Conservation (phyloP, 2,888 invertebrate species). For the Ochropacha duplaris region DNA sequence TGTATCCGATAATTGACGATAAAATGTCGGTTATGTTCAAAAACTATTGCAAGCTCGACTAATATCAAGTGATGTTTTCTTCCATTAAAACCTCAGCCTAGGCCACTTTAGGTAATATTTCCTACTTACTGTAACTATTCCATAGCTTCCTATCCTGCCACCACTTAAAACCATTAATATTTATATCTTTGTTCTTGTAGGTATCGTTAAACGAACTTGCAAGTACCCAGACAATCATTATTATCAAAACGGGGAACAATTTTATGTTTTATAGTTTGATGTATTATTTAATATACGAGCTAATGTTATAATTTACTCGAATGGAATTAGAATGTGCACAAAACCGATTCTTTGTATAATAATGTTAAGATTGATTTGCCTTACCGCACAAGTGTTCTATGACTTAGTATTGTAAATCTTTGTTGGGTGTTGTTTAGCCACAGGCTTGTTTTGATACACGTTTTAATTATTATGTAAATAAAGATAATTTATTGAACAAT, state of each 20-base stretch:
- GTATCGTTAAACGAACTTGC: neutral
- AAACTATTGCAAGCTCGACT: too few species aligned
- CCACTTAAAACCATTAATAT: neutral
- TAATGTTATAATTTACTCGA: neutral
- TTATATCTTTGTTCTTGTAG: neutral
- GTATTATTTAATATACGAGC: neutral
- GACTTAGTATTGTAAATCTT: conserved; percentile 9
- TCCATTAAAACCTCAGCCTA: too few species aligned
- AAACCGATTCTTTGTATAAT: conserved; percentile 1
- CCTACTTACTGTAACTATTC: too few species aligned
- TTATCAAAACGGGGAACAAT: neutral
- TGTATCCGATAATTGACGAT: too few species aligned
- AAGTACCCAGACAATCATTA: neutral
- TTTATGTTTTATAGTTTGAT: neutral
- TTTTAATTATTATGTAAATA: conserved; percentile 59
- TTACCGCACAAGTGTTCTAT: conserved; percentile 8
- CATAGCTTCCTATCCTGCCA: neutral
- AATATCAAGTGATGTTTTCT: too few species aligned
- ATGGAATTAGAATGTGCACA: neutral
- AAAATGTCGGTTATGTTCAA: too few species aligned
- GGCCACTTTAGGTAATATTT: too few species aligned
- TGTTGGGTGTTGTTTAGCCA: conserved; percentile 44
- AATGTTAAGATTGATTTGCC: conserved; percentile 11
- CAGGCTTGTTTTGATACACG: conserved; percentile 51
- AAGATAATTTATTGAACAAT: conserved; percentile 56